phyloP scores from a whole-genome alignment of 2,113 vertebrate genomes.

The Polypterus senegalus region DNA sequence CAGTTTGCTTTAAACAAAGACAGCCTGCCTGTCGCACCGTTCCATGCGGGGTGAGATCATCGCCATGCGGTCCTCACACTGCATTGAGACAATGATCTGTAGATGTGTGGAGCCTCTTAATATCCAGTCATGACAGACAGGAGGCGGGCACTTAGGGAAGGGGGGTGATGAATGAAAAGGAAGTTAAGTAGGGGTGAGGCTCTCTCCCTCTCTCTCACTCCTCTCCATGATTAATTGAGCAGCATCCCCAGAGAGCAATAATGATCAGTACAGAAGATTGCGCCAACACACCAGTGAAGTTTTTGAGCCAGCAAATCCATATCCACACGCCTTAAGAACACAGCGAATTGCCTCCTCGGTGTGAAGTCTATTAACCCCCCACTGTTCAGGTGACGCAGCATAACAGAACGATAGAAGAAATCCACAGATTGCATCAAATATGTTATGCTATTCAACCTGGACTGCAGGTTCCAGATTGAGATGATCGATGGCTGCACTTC shows the following conservation, averaged over 20 bases:
- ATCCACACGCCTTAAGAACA: conserved; percentile 1
- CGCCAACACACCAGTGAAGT: conserved; percentile 17
- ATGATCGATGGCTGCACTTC: too few species aligned
- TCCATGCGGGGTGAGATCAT: background rate
- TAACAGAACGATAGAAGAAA: too few species aligned
- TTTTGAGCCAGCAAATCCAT: conserved; percentile 19
- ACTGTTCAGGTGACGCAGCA: too few species aligned
- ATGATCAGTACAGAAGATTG: conserved; percentile 25
- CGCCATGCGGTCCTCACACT: background rate
- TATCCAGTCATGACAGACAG: conserved; percentile 16
- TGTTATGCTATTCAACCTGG: too few species aligned
- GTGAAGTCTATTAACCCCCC: too few species aligned
- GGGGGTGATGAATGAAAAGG: conserved; percentile 15
- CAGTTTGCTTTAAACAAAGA: background rate
- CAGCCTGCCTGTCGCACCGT: background rate
- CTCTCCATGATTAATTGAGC: conserved; percentile 24
- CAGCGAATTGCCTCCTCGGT: too few species aligned
- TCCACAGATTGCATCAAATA: too few species aligned
- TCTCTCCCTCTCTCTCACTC: too few species aligned
- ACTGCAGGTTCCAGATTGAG: too few species aligned
- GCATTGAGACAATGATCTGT: conserved; percentile 19
- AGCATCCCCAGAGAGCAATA: conserved; percentile 21
- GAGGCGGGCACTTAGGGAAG: conserved; percentile 24
- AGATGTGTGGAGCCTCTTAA: conserved; percentile 16
- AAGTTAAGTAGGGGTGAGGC: conserved; percentile 7